These are phyloP conservation scores for Hydrotaea cyrtoneurina DNA, from an alignment of 2,888 invertebrate species.

Conservation along the genomic window DNA sequence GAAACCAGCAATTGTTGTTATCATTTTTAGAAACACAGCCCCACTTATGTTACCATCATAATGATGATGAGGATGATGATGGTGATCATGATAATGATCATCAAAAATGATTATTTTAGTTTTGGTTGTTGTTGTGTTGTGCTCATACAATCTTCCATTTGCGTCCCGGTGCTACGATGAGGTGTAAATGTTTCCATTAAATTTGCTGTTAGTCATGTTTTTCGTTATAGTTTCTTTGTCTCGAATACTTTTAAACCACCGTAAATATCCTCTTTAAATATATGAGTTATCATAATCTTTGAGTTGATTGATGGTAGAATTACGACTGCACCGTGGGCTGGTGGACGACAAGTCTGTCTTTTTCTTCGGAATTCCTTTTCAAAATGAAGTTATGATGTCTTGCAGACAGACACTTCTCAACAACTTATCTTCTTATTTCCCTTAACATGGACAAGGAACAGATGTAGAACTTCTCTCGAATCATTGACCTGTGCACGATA, in stretches of 20 bases:
- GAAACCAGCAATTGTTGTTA: background rate
- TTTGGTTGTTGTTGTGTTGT: background rate
- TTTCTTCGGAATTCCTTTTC: no score
- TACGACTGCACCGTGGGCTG: background rate
- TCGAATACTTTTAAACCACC: background rate
- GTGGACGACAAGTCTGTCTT: no score
- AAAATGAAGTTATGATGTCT: no score
- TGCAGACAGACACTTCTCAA: no score
- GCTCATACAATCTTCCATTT: no score
- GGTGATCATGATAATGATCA: background rate
- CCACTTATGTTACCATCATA: background rate
- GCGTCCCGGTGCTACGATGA: constrained; percentile 33
- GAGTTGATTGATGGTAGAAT: background rate
- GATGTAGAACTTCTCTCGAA: no score
- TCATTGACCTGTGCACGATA: no score
- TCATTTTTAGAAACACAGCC: background rate
- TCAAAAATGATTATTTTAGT: no score
- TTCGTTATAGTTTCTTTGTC: constrained; percentile 21
- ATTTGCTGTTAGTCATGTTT: constrained; percentile 52
- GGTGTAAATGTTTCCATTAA: constrained; percentile 68
- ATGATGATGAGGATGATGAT: background rate
- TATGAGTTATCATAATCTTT: constrained; percentile 17
- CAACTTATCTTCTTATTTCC: no score
- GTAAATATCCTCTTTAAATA: background rate
- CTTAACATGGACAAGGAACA: no score